phyloP scores from a whole-genome alignment of 2,888 invertebrate species.

The Melanargia galathea region DNA sequence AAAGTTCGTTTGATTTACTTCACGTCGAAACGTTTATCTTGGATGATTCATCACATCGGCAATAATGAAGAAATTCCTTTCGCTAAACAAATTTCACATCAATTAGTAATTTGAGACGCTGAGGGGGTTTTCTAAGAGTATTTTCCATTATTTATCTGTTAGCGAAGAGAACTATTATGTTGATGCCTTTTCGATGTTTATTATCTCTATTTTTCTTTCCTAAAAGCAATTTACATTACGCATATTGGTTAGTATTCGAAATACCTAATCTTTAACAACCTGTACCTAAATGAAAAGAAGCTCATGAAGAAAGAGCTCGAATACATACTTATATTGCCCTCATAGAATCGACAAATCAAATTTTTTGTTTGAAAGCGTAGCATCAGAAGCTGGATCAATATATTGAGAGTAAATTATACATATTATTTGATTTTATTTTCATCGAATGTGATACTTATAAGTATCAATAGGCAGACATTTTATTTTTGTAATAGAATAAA shows the following conservation, averaged over 20 bases:
- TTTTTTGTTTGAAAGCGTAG: neutral
- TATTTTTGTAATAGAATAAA: too few relatives aligned
- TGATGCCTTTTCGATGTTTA: slow-evolving; percentile 13
- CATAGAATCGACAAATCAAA: neutral
- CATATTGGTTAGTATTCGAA: neutral
- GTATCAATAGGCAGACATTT: neutral
- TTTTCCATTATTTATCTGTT: slow-evolving; percentile 45
- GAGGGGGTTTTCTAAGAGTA: slow-evolving; percentile 38
- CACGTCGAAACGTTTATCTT: slow-evolving; percentile 70
- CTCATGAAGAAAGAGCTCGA: neutral
- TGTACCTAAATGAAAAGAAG: neutral
- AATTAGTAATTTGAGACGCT: slow-evolving; percentile 73
- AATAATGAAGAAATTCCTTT: slow-evolving; percentile 70
- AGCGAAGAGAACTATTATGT: slow-evolving; percentile 15
- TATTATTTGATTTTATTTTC: slow-evolving; percentile 12
- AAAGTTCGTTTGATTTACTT: slow-evolving; percentile 68
- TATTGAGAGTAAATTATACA: slow-evolving; percentile 2
- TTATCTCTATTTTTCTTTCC: neutral
- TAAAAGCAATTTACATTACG: neutral
- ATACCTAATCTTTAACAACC: neutral
- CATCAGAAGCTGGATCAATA: neutral
- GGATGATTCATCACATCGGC: slow-evolving; percentile 73
- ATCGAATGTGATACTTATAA: neutral
- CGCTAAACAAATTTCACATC: slow-evolving; percentile 72
- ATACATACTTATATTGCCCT: neutral